phyloP scores from a whole-genome alignment of 1,140 invertebrate genomes.

The Lanistes nyassanus region DNA sequence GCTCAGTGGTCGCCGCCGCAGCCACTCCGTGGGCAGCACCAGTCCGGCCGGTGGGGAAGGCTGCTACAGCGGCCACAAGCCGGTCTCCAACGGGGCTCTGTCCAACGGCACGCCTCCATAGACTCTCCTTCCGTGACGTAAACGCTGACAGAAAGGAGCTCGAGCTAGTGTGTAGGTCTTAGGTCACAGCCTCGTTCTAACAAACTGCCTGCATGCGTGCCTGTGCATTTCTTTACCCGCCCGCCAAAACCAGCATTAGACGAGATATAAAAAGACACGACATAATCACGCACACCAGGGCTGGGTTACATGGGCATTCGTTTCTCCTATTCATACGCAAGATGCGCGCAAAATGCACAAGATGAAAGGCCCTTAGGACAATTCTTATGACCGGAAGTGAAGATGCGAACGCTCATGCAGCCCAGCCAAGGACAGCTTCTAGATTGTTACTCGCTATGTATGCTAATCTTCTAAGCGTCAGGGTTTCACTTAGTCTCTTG shows the following conservation, averaged over 20 bases:
- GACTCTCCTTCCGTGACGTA: too few species aligned
- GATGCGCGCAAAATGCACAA: too few species aligned
- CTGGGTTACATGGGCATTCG: too few species aligned
- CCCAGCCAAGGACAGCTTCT: too few species aligned
- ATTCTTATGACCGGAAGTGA: too few species aligned
- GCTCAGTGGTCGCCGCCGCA: constrained; percentile 37
- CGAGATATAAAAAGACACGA: not conserved
- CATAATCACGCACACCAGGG: not conserved
- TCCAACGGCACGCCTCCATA: constrained; percentile 7
- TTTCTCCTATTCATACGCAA: too few species aligned
- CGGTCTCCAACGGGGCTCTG: not conserved
- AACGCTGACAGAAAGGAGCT: not conserved
- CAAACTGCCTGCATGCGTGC: not conserved
- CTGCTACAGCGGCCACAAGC: constrained; percentile 15
- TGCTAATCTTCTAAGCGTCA: too few species aligned
- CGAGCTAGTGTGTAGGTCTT: not conserved
- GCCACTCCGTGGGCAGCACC: not conserved
- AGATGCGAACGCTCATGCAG: too few species aligned
- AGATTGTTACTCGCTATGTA: too few species aligned
- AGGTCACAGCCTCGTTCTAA: not conserved
- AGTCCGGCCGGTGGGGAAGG: constrained; percentile 19
- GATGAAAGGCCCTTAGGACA: too few species aligned
- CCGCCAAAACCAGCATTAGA: not conserved
- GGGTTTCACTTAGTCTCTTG: too few species aligned
- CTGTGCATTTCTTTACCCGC: not conserved